Evolutionary conservation across 1,140 invertebrate species (phyloP), one percentile per base, ranked within the genome.

Genomic region (Trichomalopsis sarcophagae): DNA sequence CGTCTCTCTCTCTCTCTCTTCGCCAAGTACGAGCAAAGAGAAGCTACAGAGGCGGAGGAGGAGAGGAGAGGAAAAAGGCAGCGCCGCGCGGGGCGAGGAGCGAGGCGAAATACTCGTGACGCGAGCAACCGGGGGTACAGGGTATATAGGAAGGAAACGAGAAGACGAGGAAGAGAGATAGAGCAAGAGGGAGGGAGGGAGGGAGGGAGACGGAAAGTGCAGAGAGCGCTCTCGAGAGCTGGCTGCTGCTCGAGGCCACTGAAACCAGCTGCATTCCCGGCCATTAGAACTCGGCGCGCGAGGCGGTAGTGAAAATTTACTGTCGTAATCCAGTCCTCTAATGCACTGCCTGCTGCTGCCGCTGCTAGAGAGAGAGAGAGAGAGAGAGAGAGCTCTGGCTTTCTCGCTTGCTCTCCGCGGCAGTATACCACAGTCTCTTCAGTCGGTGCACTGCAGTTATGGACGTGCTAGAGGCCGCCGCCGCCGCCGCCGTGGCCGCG

Each of bases 301-400:
- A 17, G 68, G 68, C 90, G 91, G 91, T 92, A 93, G 92, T 93
- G 92, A 93, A 93, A 93, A 93, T 93, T 93, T 93, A 93, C 92
- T 91, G 91, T 92, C 91, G 92, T 92, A 92, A 93, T 92, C 92
- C 91, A 91, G 90, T 93, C 91, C 91, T 80, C 68, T 93, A 92
- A 92, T 93, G 91, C 91, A 93, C 91, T 92, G 86, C 86, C 84
- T 81, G 88, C 88, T 87, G 89, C 84, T 86, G 89, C 84, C 86
- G 85, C 69, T 83, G 82, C 73, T 81, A 55, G n/a, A 82, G 50
- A 74, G 71, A 69, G 71, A 2, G 78, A 62, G 55, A 62, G 21
- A 68, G 71, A 27, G 50, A 74, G 71, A 71, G 71, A 2, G 78
- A 17, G 74, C 74, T 76, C 14, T 21, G 50, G 77, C 14, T 75